Evolutionary conservation across 1,140 invertebrate species (phyloP).

Genomic region (Manduca sexta): DNA sequence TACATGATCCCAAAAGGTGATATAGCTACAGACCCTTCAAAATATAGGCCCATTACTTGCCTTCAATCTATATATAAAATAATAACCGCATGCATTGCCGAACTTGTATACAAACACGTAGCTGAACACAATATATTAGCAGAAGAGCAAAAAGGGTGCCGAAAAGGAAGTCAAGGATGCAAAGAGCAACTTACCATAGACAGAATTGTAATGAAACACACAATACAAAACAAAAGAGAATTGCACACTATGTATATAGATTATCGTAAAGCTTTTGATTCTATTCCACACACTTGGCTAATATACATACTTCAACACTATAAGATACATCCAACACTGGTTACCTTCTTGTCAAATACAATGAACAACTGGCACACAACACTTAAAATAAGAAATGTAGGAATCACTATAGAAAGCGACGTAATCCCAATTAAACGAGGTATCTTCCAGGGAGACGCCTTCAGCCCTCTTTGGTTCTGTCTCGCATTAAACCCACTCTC

Average conservation of each 20-base stretch:
- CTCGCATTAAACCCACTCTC: neutral
- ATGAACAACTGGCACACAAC: too few relatives aligned
- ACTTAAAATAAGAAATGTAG: neutral
- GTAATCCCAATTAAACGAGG: constrained; percentile 4
- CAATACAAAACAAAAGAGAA: constrained; percentile 6
- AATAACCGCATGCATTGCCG: constrained; percentile 8
- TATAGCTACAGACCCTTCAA: constrained; percentile 8
- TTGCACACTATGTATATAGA: constrained; percentile 15
- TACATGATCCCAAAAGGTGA: constrained; percentile 13
- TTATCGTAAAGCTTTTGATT: constrained; percentile 19
- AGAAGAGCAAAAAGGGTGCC: constrained; percentile 15
- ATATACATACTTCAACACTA: constrained; percentile 10
- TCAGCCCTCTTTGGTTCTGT: too few relatives aligned
- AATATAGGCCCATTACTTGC: constrained; percentile 17
- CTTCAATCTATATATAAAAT: constrained; percentile 17
- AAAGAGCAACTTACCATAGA: constrained; percentile 16
- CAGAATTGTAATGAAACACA: constrained; percentile 5
- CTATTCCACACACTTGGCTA: constrained; percentile 17
- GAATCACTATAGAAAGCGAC: neutral
- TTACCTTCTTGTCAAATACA: neutral
- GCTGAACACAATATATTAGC: constrained; percentile 5
- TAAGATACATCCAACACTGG: constrained; percentile 13
- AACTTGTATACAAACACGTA: constrained; percentile 10
- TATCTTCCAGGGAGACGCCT: constrained; percentile 5
- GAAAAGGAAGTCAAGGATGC: constrained; percentile 8